These are phyloP conservation scores for Urocitellus parryii DNA, from an alignment of 2,113 vertebrate species.

Conservation along the genomic window DNA sequence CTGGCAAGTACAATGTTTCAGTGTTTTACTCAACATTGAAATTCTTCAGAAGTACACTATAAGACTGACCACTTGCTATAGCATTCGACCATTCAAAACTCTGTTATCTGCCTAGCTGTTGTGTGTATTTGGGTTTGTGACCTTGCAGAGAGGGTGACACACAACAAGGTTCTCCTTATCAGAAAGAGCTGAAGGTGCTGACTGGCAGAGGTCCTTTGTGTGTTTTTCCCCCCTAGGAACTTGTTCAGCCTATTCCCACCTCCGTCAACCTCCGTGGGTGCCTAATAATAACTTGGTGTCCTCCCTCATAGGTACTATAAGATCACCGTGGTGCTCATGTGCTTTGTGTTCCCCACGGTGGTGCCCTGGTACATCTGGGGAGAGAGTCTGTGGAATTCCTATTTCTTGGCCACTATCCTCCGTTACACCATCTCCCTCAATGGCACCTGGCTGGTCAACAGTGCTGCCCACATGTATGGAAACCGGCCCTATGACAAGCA, in stretches of 20 bases:
- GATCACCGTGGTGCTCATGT: conserved; percentile 87
- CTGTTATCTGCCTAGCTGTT: neutral
- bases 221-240: too few relatives aligned
- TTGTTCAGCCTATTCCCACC: rapidly evolving
- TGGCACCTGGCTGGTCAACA: conserved; percentile 90
- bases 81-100: neutral
- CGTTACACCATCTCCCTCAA: conserved; percentile 90
- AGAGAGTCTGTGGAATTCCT: conserved; percentile 90
- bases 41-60: neutral
- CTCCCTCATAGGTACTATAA: conserved; percentile 86
- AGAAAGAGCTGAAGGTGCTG: neutral
- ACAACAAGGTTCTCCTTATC: neutral
- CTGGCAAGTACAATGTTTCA: neutral
- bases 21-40: neutral
- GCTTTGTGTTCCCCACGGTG: conserved; percentile 86
- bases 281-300: rapidly evolving
- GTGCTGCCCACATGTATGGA: conserved; percentile 90
- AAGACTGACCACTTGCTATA: neutral
- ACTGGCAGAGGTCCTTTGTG: too few relatives aligned
- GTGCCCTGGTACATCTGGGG: conserved; percentile 91
- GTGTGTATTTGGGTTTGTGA: neutral
- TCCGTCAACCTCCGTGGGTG: rapidly evolving
- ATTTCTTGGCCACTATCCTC: conserved; percentile 90
- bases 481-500: conserved; percentile 89
- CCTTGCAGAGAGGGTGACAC: neutral